Percentiles rank a stretch among this genome's conserved stretches.
Conservation (phyloP, 1,140 invertebrate species). For the Forficula auricularia region DNA sequence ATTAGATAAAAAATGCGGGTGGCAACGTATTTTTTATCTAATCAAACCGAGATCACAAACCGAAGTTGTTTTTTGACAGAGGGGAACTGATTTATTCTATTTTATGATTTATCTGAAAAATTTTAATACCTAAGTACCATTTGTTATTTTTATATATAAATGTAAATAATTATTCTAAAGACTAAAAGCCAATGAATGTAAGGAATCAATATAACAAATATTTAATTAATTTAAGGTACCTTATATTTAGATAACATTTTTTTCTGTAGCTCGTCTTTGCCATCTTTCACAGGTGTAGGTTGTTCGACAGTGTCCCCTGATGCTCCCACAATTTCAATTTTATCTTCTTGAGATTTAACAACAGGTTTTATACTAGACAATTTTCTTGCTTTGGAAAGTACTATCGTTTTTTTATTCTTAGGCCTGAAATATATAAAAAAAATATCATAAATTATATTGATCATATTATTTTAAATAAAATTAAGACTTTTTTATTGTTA, state of each 20-base stretch:
- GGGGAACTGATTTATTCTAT: no score
- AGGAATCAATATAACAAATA: slow-evolving; percentile 8
- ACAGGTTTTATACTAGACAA: slow-evolving; percentile 32
- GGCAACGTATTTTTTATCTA: no score
- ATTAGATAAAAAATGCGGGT: no score
- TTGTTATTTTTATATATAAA: no score
- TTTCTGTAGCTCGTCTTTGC: slow-evolving; percentile 18
- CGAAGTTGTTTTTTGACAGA: no score
- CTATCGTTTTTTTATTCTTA: slow-evolving; percentile 13
- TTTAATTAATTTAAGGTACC: slow-evolving; percentile 12
- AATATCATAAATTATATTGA: no score
- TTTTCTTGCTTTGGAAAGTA: slow-evolving; percentile 46
- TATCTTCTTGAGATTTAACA: slow-evolving; percentile 22
- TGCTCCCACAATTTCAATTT: slow-evolving; percentile 17
- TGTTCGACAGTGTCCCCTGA: slow-evolving; percentile 13
- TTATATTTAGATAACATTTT: slow-evolving; percentile 10
- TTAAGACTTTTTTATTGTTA: no score
- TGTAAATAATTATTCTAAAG: no score
- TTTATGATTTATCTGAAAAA: no score
- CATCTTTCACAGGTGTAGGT: slow-evolving; percentile 16
- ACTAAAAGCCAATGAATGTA: neutral
- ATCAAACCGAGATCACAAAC: no score
- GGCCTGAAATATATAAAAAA: slow-evolving; percentile 13
- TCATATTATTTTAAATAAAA: no score
- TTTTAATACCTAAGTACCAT: no score